Evolutionary conservation across 2,113 vertebrate species (phyloP).

Genomic region (Nibea albiflora): DNA sequence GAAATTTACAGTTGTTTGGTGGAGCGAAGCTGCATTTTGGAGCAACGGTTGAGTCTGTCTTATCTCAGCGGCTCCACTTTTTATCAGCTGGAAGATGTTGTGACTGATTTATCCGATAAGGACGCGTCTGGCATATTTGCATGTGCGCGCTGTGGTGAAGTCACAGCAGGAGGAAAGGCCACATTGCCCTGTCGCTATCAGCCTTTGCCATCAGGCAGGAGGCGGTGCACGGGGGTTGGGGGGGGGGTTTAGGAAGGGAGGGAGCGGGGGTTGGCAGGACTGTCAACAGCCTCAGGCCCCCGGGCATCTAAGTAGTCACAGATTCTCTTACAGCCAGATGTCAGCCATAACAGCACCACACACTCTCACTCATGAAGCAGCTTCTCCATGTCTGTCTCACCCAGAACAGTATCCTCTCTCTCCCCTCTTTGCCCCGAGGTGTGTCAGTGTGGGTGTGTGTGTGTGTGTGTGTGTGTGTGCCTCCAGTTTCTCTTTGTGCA

Average conservation of each 20-base stretch:
- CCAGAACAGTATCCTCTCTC: constrained; percentile 57
- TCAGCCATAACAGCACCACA: constrained; percentile 67
- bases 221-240: background rate
- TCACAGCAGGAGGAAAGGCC: constrained; percentile 45
- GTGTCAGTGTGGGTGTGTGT: constrained; percentile 28
- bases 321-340: constrained; percentile 84
- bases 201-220: constrained; percentile 58
- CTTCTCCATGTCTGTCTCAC: constrained; percentile 38
- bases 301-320: constrained; percentile 62
- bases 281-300: constrained; percentile 70
- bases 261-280: background rate
- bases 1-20: background rate
- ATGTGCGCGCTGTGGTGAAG: constrained; percentile 18
- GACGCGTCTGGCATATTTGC: background rate
- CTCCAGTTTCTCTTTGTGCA: constrained; percentile 51
- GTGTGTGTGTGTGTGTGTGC: background rate
- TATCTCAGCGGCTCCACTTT: background rate
- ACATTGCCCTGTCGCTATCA: constrained; percentile 43
- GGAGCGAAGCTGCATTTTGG: background rate
- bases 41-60: background rate
- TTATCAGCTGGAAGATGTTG: background rate
- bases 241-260: background rate
- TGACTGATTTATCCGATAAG: background rate
- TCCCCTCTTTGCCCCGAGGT: constrained; percentile 50
- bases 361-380: constrained; percentile 55